Base-by-base conservation (phyloP, 2,113 vertebrate genomes). In the Climacteris rufus region DNA sequence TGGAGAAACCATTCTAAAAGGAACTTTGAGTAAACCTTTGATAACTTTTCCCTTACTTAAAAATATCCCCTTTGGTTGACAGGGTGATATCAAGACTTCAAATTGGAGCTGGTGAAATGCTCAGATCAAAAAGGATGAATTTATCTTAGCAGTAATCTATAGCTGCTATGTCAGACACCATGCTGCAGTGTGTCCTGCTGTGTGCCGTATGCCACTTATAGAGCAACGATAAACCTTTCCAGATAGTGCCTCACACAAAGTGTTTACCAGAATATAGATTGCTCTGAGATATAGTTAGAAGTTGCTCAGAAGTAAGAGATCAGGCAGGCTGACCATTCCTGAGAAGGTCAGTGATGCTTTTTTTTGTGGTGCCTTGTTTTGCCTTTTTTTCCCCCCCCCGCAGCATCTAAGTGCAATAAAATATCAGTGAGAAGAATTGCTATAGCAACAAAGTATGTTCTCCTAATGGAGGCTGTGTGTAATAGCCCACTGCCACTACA, bases 401-500 rank as follows among this genome's bases (percentile, higher is more conserved):
- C 81, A 97, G 90, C 81, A 95, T 95, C 37, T 96, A 96, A 96
- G 90, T 94, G 96, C 96, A 96, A 96, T 98, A 98, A 97, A 96
- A 96, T 96, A 96, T 84, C 93, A 95, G 90, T 83, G 81, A 95
- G 86, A 97, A 52, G 13, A 90, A 98, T 98, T 97, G 92, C 98
- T 97, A 98, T 98, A 97, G 98, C 97, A 98, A 98, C 98, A 94
- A 96, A 98, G 76, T 97, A 84, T 96, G 87, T 95, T 97, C 95
- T 96, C 94, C 93, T 97, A 97, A 98, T 87, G 93, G 97, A 97
- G 57, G 89, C 70, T 93, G 37, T 63, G 47, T 96, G 79, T 96
- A 97, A 96, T 63, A 88, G 94, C 86, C 57, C 83, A 81, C 81
- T 65, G 3, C 76, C 79, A 85, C 81, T 57, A 78, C 90, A 95